Evolutionary conservation across 1,140 invertebrate species (phyloP).

Genomic region (Philaenus spumarius): DNA sequence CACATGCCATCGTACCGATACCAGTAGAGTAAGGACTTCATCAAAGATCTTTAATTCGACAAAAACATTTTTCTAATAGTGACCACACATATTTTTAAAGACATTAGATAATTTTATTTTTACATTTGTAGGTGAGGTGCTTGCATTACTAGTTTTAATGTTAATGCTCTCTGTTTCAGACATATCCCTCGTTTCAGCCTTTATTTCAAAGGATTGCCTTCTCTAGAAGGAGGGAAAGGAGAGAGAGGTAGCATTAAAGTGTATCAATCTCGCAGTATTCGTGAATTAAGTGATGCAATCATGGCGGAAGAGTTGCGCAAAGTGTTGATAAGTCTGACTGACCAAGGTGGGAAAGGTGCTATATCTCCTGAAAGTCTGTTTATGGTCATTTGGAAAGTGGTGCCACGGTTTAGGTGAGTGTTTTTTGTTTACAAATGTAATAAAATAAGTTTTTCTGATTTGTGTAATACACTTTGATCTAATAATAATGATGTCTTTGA

Average conservation of each 20-base stretch:
- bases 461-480: too few relatives aligned
- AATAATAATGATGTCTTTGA: too few relatives aligned
- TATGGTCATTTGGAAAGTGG: slow-evolving; percentile 79
- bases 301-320: slow-evolving; percentile 74
- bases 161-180: not conserved
- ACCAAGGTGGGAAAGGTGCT: slow-evolving; percentile 59
- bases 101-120: not conserved
- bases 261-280: slow-evolving; percentile 54
- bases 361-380: slow-evolving; percentile 78
- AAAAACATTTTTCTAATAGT: not conserved
- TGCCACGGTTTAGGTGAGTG: slow-evolving; percentile 62
- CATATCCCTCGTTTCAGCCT: slow-evolving; percentile 52
- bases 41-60: too few relatives aligned
- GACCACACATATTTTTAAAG: not conserved
- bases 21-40: too few relatives aligned
- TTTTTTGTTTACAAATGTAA: too few relatives aligned
- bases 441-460: too few relatives aligned
- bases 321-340: slow-evolving; percentile 63
- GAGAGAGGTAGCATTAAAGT: slow-evolving; percentile 48
- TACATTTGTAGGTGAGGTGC: not conserved
- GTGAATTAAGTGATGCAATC: slow-evolving; percentile 57
- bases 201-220: slow-evolving; percentile 72
- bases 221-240: slow-evolving; percentile 53
- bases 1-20: too few relatives aligned
- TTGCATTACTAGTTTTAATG: not conserved